Base-by-base conservation (phyloP, 2,113 vertebrate species). In the Meleagris gallopavo region DNA sequence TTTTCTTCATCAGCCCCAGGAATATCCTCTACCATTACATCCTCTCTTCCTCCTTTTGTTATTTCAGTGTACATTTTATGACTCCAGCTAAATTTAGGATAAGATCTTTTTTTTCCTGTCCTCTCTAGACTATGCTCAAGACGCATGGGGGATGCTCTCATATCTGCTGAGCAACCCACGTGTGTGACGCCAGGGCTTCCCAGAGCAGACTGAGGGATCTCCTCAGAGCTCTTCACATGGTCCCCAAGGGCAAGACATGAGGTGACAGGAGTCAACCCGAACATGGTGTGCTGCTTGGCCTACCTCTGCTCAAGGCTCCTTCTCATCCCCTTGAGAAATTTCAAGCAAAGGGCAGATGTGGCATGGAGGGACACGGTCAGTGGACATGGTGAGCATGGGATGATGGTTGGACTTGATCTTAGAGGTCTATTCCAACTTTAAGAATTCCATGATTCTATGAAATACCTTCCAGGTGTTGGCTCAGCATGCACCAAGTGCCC, bases 41-140 rank as follows among this genome's bases (percentile, higher is more conserved):
- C 36, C 25, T 75, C 83, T 86, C 88, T 96, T 95, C 94, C 95
- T 95, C 58, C 79, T 81, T 96, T 95, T 95, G 94, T 96, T 91
- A 46, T 86, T 91, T 40, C 83, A 86, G 40, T 9, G 25, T 54
- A 58, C 70, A 4, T 75, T 90, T 92, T 38, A 84, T 13, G 73
- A 54, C 54, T 76, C 18, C 40, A 57, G 48, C 76, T 95, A 92
- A 90, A 86, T 94, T 90, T 84, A 79, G 83, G 40, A 11, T 78
- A 94, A n/a, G 62, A 66, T 38, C 74, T 93, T 83, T 22, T 19
- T 94, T 96, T 78, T 95, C 83, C 69, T 86, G 61, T 48, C 76
- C 76, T 62, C 57, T 78, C 65, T 52, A n/a, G 41, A 36, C 50
- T 62, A 52, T 71, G 89, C 36, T 32, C 38, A 9, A 61, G 67